A percentile compares a stretch with the other conserved stretches of the same genome.
phyloP scores from a whole-genome alignment of 2,113 vertebrate species.

The Probosciger aterrimus region DNA sequence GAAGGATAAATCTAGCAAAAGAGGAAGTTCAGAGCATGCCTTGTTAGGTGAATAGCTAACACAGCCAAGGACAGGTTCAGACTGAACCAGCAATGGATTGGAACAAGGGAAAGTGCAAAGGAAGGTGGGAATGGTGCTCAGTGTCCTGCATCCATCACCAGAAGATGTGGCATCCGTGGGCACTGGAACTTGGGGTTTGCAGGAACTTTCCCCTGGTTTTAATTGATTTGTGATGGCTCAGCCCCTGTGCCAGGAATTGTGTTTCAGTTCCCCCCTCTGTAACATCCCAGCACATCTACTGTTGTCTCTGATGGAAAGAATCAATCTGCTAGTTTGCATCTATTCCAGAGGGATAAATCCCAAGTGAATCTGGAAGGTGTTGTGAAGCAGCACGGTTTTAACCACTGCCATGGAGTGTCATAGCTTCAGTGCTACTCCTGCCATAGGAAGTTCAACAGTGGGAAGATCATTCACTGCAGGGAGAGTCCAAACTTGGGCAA shows the following conservation, averaged over 20 bases:
- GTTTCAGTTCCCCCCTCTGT: background rate
- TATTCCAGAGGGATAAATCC: background rate
- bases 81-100: background rate
- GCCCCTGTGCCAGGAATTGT: background rate
- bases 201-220: background rate
- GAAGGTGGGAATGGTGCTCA: background rate
- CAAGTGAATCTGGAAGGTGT: background rate
- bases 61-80: background rate
- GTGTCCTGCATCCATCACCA: background rate
- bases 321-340: background rate
- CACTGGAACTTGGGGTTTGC: background rate
- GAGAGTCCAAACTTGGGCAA: background rate
- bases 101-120: background rate
- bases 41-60: fast-evolving
- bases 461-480: background rate
- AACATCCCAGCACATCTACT: background rate
- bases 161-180: background rate
- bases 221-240: background rate
- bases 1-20: background rate
- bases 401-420: background rate
- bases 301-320: background rate
- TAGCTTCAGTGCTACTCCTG: background rate
- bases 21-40: background rate
- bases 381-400: background rate
- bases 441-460: background rate